A percentile compares a stretch with the other conserved stretches of the same genome.
phyloP scores from a whole-genome alignment of 2,113 vertebrate genomes.

The Rhagologus leucostigma region DNA sequence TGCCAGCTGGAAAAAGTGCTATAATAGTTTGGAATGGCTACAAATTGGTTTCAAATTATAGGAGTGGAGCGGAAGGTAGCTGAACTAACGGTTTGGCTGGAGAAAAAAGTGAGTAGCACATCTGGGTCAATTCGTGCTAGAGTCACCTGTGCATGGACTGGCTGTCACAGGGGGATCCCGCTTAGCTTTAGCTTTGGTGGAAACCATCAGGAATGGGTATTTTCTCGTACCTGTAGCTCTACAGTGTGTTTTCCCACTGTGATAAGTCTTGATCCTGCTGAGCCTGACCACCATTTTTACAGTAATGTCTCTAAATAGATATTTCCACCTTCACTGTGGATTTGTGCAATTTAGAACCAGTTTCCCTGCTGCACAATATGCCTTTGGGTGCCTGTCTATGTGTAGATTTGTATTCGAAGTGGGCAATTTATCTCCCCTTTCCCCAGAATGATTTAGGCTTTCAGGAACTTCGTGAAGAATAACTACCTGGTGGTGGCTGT shows the following conservation, averaged over 20 bases:
- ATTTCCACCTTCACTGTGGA: not conserved
- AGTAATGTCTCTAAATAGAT: not conserved
- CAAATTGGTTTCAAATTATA: not conserved
- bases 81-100: not conserved
- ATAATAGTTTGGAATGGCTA: not conserved
- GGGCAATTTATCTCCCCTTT: not conserved
- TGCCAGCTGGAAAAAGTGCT: not conserved
- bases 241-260: not conserved
- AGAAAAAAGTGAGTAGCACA: not conserved
- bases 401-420: not conserved
- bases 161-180: not conserved
- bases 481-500: not conserved
- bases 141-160: not conserved
- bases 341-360: not conserved
- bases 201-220: not conserved
- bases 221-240: not conserved
- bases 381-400: not conserved
- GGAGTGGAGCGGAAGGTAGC: not conserved
- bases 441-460: not conserved
- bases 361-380: not conserved
- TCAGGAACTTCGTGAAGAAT: not conserved
- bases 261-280: not conserved
- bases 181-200: not conserved
- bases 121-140: not conserved
- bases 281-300: not conserved